phyloP scores from a whole-genome alignment of 2,113 vertebrate species.

The Cygnus atratus region DNA sequence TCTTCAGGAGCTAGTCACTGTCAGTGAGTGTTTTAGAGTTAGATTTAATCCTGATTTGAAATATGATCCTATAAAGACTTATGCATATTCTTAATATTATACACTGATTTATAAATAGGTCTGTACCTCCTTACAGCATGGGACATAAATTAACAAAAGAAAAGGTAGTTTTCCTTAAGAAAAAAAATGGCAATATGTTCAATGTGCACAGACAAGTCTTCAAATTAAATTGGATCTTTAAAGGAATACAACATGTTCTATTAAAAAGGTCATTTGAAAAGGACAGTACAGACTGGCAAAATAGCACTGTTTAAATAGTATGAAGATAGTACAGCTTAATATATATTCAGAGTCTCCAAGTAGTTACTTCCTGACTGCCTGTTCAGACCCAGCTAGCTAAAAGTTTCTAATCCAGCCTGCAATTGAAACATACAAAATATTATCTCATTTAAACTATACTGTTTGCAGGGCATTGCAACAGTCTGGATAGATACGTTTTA shows the following conservation, averaged over 20 bases:
- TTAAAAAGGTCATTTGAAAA: constrained; percentile 25
- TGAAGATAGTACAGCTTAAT: not conserved
- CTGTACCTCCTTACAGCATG: not conserved
- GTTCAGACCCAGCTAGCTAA: not conserved
- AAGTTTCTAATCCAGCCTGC: not conserved
- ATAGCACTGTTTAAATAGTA: not conserved
- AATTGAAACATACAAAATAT: not conserved
- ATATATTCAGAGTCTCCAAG: not conserved
- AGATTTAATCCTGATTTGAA: not conserved
- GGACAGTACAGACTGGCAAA: not conserved
- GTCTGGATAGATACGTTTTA: not conserved
- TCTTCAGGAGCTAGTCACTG: not conserved
- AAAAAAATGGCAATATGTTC: not conserved
- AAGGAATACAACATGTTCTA: not conserved
- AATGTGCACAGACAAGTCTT: not conserved
- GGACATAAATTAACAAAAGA: constrained; percentile 2
- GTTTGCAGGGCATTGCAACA: not conserved
- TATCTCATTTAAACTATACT: not conserved
- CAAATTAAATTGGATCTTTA: constrained; percentile 10
- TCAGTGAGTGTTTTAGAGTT: not conserved
- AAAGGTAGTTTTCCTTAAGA: not conserved
- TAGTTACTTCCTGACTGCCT: not conserved
- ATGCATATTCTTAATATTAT: not conserved
- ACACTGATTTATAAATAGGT: not conserved
- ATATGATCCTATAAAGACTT: not conserved